Percentiles rank a stretch among this genome's conserved stretches.
phyloP scores from a whole-genome alignment of 2,797 vertebrate species.

The Hyperoplus immaculatus region DNA sequence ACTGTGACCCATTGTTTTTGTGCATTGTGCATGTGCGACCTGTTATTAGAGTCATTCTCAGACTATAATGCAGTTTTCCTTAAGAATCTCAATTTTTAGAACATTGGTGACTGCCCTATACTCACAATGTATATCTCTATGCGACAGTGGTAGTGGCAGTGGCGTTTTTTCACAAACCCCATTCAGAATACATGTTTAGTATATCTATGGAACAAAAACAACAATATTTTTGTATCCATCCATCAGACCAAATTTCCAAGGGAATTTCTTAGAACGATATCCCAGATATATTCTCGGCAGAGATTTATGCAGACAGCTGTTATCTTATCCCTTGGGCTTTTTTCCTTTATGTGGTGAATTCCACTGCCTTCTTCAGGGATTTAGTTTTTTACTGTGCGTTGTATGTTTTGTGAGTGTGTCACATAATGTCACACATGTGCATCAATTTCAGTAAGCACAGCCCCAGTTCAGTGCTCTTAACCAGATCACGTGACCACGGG shows the following conservation, averaged over 20 bases:
- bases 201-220: background rate
- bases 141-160: background rate
- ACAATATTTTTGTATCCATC: background rate
- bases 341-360: constrained; percentile 17
- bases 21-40: constrained; percentile 37
- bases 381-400: constrained; percentile 11
- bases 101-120: background rate
- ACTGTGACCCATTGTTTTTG: constrained; percentile 34
- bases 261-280: background rate
- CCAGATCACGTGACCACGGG: constrained; percentile 43
- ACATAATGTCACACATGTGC: background rate
- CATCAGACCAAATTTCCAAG: background rate
- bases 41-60: constrained; percentile 27
- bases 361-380: constrained; percentile 20
- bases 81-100: constrained; percentile 27
- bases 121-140: background rate
- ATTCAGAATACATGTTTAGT: background rate
- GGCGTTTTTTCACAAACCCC: background rate
- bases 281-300: constrained; percentile 7
- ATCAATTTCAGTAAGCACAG: constrained; percentile 22
- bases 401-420: background rate
- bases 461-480: background rate
- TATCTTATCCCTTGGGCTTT: constrained; percentile 15
- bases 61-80: constrained; percentile 15
- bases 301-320: background rate